Percentiles rank a stretch among this genome's conserved stretches.
Evolutionary conservation across 2,888 invertebrate species (phyloP).

Genomic region (Tolmerus cingulatus): DNA sequence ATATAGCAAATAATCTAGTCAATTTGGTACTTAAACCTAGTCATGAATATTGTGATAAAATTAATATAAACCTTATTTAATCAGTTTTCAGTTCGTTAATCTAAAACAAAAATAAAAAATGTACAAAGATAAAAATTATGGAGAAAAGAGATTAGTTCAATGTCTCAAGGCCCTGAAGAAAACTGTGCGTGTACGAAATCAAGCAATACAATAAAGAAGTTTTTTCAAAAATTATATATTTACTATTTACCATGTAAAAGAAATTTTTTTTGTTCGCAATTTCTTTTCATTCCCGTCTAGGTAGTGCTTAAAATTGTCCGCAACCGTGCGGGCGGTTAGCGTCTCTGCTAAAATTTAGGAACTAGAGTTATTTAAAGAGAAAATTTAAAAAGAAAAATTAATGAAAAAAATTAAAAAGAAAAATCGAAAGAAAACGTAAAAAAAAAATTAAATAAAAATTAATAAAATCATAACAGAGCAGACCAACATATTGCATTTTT

Average conservation of each 20-base stretch:
- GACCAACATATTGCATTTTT: constrained; percentile 32
- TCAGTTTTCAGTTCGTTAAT: neutral
- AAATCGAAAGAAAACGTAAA: neutral
- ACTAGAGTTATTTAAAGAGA: neutral
- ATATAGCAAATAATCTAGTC: neutral
- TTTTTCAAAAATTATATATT: constrained; percentile 2
- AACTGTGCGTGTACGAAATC: neutral
- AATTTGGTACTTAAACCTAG: neutral
- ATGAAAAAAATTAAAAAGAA: neutral
- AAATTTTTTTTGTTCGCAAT: neutral
- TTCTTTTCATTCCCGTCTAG: neutral
- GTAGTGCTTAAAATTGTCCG: neutral
- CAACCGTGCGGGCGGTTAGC: neutral
- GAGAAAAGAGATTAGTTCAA: neutral
- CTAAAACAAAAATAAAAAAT: neutral
- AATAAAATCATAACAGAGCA: constrained; percentile 12
- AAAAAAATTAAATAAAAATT: neutral
- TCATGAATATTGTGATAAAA: neutral
- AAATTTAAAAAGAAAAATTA: neutral
- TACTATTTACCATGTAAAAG: neutral
- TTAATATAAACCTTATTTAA: neutral
- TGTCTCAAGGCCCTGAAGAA: neutral
- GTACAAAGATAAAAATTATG: neutral
- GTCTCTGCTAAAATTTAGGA: neutral
- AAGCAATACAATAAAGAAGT: neutral